Evolutionary conservation across 1,140 invertebrate genomes (phyloP).

Genomic region (Anthonomus grandis): DNA sequence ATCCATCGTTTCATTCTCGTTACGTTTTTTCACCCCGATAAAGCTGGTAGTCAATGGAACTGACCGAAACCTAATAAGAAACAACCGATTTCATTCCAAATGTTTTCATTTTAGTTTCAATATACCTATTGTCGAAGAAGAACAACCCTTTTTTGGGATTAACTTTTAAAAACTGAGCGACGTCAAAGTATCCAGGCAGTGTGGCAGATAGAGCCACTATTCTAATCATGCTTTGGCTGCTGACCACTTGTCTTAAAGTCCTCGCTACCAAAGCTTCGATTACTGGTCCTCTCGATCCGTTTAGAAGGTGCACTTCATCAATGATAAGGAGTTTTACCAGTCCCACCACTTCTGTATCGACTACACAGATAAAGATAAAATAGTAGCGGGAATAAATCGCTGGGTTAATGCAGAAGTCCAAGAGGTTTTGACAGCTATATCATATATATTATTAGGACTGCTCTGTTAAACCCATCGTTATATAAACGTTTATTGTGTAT

Average conservation of each 20-base stretch:
- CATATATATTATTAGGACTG: too few species aligned
- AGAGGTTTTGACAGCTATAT: too few species aligned
- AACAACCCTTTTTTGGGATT: constrained; percentile 92
- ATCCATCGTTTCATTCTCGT: constrained; percentile 73
- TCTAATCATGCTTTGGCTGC: constrained; percentile 93
- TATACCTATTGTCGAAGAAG: constrained; percentile 95
- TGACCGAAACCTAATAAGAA: constrained; percentile 64
- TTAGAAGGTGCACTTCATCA: constrained; percentile 97
- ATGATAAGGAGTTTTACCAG: constrained; percentile 95
- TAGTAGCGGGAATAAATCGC: neutral
- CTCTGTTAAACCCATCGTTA: too few species aligned
- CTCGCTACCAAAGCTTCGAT: constrained; percentile 96
- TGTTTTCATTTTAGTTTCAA: neutral
- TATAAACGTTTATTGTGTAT: too few species aligned
- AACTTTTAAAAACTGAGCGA: constrained; percentile 90
- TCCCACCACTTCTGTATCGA: constrained; percentile 86
- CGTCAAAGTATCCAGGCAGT: constrained; percentile 96
- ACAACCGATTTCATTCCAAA: too few species aligned
- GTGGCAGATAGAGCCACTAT: constrained; percentile 98
- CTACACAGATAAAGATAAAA: constrained; percentile 48
- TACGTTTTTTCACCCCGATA: constrained; percentile 86
- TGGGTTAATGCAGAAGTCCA: too few species aligned
- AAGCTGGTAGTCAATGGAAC: constrained; percentile 93
- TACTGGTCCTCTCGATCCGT: constrained; percentile 96
- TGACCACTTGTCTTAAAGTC: constrained; percentile 91